Evolutionary conservation across 2,888 invertebrate genomes (phyloP).

Genomic region (Cephonodes hylas): DNA sequence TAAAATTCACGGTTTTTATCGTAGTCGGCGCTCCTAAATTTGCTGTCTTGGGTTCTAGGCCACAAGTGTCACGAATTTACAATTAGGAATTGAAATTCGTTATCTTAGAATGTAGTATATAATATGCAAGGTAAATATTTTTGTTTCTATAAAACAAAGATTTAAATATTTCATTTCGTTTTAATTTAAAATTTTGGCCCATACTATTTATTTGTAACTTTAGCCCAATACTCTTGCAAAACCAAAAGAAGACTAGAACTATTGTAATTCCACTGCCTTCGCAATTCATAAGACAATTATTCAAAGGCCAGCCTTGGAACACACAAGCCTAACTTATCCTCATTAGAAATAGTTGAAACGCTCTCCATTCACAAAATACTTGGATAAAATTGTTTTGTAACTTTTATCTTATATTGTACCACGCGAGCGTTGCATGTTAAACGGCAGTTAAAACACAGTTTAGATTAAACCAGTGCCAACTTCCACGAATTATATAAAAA

Average conservation of each 20-base stretch:
- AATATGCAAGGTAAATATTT: too few relatives aligned
- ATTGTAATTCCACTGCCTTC: too few relatives aligned
- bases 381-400: constrained; percentile 52
- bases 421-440: constrained; percentile 61
- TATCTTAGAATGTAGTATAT: too few relatives aligned
- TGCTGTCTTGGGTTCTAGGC: not conserved
- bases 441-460: constrained; percentile 60
- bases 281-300: too few relatives aligned
- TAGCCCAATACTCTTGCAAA: too few relatives aligned
- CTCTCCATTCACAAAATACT: constrained; percentile 20
- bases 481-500: constrained; percentile 75
- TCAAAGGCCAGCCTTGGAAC: too few relatives aligned
- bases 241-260: too few relatives aligned
- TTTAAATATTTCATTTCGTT: too few relatives aligned
- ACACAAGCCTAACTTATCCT: not conserved
- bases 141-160: too few relatives aligned
- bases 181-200: too few relatives aligned
- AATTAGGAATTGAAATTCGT: too few relatives aligned
- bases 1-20: not conserved
- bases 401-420: constrained; percentile 58
- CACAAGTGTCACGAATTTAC: not conserved
- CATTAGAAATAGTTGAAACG: constrained; percentile 13
- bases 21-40: not conserved
- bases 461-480: constrained; percentile 75
- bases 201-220: too few relatives aligned